Base-by-base conservation (phyloP, 1,140 invertebrate genomes). In the Dufourea novaeangliae region DNA sequence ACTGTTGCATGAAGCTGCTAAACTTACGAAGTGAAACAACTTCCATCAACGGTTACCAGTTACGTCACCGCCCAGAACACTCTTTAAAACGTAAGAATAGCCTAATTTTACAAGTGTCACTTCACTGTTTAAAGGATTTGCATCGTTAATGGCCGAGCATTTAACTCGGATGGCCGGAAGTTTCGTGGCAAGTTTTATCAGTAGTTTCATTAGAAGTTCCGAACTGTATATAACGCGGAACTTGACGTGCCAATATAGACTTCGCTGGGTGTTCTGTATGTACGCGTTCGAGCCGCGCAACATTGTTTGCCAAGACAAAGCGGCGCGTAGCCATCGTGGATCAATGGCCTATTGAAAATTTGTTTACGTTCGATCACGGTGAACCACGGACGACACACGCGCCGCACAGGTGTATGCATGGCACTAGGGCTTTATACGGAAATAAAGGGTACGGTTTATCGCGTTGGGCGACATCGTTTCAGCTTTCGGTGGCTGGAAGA, bases 321-420 rank as follows among this genome's bases (percentile, higher is more conserved):
- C 46, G 29, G 46, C 59, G 29, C 44, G 44, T 68, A 52, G 44
- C 56, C 37, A 44, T 34, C 7, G 56, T 44, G 56, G 64, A 82
- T 82, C 64, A 59, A 74, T 80, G 75, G 41, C 62, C 67, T n/a
- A 54, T 62, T 12, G 67, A 52, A 80, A 75, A 80, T 82, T 82
- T 82, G 80, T 68, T 82, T 82, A 81, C 52, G 62, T 69, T 82
- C 64, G 20, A 80, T 70, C 63, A 39, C 22, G 63, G 32, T 8
- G 17, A 34, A 12, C 20, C 20, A 7, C 22, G 14, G 56, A 46
- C 70, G 20, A 46, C 20, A n/a, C 39, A 20, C 37, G 20, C 14
- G 54, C n/a, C 14, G 22, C 5, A 11, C 46, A 44, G 22, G 12
- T 44, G 52, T 27, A 29, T 27, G 25, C 25, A 22, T n/a, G 46